Evolutionary conservation across 2,113 vertebrate genomes (phyloP), one percentile per base, ranked within the genome.

Genomic region (Loxodonta africana): DNA sequence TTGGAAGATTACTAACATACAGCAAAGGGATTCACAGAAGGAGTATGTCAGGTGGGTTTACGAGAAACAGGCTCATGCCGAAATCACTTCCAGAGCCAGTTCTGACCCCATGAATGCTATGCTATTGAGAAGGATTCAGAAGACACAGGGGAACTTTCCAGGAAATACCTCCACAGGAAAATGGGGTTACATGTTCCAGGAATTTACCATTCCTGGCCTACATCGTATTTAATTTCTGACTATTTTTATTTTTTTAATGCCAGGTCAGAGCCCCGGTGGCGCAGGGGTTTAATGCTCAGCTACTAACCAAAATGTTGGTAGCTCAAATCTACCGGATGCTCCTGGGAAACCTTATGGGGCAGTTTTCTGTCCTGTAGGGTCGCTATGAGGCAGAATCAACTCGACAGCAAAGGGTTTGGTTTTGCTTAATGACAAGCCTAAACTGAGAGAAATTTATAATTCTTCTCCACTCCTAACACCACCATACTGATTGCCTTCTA

Each of bases 391-490:
- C 15, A 12, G 53, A 57, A 57, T 57, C 2, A 17, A 57, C 53
- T 57, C 11, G 15, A 57, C 53, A 57, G 53, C 53, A 17, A 57
- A 10, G 15, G 53, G 53, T 57, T 57, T 57, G 15, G 53, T 57
- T 57, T 57, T 48, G 48, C 7, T 60, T 57, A 84, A 73, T 44
- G 23, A 2, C 67, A 63, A 15, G 0, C 37, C 9, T n/a, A 48
- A 78, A 85, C 15, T 73, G 51, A 95, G 90, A 63, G 4, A 10
- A 78, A 80, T 85, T 69, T 41, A 85, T 74, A 88, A 88, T 85
- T 48, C 41, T 88, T 67, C 30, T 23, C 4, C 8, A 65, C 11
- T 5, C 11, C 5, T 12, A 30, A 82, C 15, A 17, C 14, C 18
- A 87, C 23, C 4, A 4, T 6, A 65, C 26, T 23, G 25, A 62